Evolutionary conservation across 1,140 invertebrate species (phyloP).

Genomic region (Glossosoma conforme): DNA sequence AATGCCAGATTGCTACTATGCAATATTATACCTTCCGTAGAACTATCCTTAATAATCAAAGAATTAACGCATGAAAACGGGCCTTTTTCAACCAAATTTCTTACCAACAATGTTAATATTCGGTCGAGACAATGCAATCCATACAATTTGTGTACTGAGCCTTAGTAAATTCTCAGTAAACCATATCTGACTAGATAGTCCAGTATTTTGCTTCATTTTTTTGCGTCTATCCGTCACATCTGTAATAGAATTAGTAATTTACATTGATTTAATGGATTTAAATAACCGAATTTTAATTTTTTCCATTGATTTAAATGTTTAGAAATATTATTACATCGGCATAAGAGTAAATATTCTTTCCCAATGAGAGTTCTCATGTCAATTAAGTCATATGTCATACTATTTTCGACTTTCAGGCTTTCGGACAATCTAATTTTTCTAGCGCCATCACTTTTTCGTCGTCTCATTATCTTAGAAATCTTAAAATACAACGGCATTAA

Average conservation of each 20-base stretch:
- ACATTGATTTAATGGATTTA: too few species aligned
- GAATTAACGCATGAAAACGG: neutral
- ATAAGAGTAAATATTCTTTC: constrained; percentile 55
- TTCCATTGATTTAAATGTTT: neutral
- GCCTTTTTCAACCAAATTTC: constrained; percentile 9
- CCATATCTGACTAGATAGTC: too few species aligned
- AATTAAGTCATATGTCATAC: constrained; percentile 52
- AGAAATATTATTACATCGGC: constrained; percentile 41
- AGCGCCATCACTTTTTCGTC: constrained; percentile 53
- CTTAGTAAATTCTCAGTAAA: constrained; percentile 54
- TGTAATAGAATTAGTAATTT: too few species aligned
- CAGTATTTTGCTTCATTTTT: too few species aligned
- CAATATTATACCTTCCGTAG: too few species aligned
- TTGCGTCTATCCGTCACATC: too few species aligned
- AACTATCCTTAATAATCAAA: too few species aligned
- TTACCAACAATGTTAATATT: constrained; percentile 54
- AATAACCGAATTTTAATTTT: too few species aligned
- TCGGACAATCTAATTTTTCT: constrained; percentile 11
- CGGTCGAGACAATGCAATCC: constrained; percentile 57
- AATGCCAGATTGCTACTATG: too few species aligned
- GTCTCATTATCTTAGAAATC: constrained; percentile 40
- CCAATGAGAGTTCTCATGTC: constrained; percentile 54
- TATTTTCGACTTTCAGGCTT: constrained; percentile 39
- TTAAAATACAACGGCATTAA: neutral
- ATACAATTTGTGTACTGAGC: constrained; percentile 55